These are phyloP conservation scores for Heteropelma amictum DNA, from an alignment of 2,888 invertebrate genomes.

Conservation along the genomic window DNA sequence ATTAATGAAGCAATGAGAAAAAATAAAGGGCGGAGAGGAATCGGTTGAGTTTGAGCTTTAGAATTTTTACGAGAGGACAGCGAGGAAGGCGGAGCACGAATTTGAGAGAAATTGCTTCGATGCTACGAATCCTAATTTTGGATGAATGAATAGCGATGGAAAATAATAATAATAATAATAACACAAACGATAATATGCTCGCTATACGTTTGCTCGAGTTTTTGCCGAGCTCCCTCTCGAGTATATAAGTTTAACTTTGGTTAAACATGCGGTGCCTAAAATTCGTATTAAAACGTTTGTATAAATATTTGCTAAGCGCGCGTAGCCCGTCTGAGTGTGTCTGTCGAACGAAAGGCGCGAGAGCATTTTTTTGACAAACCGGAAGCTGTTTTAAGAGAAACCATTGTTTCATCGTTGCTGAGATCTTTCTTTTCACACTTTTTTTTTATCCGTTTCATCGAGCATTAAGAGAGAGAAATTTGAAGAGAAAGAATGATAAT, in stretches of 20 bases:
- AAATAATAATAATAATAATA: not conserved
- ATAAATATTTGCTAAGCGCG: constrained; percentile 53
- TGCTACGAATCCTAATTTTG: not conserved
- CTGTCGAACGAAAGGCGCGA: constrained; percentile 4
- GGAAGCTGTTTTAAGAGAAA: constrained; percentile 13
- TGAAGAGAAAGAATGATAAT: constrained; percentile 28
- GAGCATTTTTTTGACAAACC: constrained; percentile 4
- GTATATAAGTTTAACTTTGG: constrained; percentile 51
- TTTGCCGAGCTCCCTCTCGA: constrained; percentile 30
- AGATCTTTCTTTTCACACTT: not conserved
- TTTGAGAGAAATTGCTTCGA: not conserved
- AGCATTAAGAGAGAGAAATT: constrained; percentile 8
- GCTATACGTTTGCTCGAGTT: constrained; percentile 38
- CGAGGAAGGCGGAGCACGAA: not conserved
- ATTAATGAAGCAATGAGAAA: not conserved
- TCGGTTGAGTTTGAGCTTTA: too few species aligned
- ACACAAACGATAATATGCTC: not conserved
- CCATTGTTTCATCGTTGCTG: constrained; percentile 11
- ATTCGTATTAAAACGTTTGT: constrained; percentile 55
- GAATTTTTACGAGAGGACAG: not conserved
- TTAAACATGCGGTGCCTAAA: constrained; percentile 58
- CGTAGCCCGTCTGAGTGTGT: constrained; percentile 47
- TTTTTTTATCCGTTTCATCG: not conserved
- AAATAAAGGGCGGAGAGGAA: too few species aligned
- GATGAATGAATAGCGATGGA: not conserved